Evolutionary conservation across 2,797 vertebrate genomes (phyloP).

Genomic region (Pseudotriccus pelzelni): DNA sequence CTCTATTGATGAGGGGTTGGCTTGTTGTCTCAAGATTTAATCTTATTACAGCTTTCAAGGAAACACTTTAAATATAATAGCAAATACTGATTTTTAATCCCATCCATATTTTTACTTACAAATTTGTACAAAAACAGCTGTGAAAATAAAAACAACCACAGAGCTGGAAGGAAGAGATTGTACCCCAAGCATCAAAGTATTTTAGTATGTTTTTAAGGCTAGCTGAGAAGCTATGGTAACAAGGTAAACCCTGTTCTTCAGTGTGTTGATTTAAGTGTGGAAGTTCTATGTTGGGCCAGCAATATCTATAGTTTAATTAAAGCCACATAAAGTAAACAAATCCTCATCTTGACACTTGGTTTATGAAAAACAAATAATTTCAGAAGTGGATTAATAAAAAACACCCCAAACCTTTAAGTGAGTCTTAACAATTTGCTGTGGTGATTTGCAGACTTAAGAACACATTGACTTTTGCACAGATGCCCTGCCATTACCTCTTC

Average conservation of each 20-base stretch:
- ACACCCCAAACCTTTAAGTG: rapidly evolving
- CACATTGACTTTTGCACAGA: not conserved
- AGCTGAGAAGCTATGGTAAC: not conserved
- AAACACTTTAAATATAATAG: not conserved
- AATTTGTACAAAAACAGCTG: not conserved
- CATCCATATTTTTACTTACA: not conserved
- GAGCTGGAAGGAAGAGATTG: not conserved
- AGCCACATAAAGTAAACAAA: not conserved
- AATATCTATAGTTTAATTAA: not conserved
- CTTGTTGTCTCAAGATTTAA: not conserved
- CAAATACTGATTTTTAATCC: not conserved
- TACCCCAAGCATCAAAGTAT: not conserved
- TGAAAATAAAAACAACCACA: not conserved
- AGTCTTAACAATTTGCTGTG: not conserved
- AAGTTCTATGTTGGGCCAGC: not conserved
- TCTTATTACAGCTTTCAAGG: not conserved
- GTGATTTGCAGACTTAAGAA: not conserved
- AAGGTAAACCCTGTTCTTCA: not conserved
- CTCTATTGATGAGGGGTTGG: not conserved
- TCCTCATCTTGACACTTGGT: not conserved
- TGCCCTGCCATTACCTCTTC: not conserved
- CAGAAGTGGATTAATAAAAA: not conserved
- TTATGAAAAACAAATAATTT: not conserved
- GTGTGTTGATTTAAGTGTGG: not conserved
- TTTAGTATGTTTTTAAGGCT: not conserved